Conservation (phyloP, 2,797 vertebrate genomes). For the Pseudochromis fuscus region DNA sequence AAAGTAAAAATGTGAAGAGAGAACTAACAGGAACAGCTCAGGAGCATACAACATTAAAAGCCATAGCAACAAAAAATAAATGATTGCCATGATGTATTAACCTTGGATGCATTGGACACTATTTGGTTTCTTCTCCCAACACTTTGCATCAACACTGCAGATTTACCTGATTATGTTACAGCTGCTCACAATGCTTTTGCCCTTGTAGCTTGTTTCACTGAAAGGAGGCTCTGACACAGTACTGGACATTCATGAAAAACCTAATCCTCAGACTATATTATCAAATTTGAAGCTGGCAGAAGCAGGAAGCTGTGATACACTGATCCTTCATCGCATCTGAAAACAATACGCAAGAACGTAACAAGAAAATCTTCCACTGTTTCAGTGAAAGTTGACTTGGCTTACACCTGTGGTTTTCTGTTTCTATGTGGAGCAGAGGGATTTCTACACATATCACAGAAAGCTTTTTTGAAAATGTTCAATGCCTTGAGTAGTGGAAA, state of each 20-base stretch:
- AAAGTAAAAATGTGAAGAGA: neutral
- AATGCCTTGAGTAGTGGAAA: neutral
- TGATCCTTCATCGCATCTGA: slow-evolving; percentile 40
- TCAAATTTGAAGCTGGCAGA: slow-evolving; percentile 40
- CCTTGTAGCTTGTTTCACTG: slow-evolving; percentile 43
- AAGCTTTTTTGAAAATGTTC: neutral
- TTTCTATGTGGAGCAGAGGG: neutral
- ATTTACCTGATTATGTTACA: slow-evolving; percentile 47
- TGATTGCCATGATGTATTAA: neutral
- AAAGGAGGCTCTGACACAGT: slow-evolving; percentile 39
- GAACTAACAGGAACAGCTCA: neutral
- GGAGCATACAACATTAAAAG: neutral
- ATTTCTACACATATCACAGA: neutral
- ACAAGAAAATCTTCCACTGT: slow-evolving; percentile 19
- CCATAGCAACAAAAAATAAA: neutral
- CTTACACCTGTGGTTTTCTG: neutral
- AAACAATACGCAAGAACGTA: slow-evolving; percentile 33
- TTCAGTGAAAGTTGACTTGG: neutral
- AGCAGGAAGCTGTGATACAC: slow-evolving; percentile 12
- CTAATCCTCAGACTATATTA: slow-evolving; percentile 39
- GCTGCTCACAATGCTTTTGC: slow-evolving; percentile 52
- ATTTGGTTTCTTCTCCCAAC: slow-evolving; percentile 12
- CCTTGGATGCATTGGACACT: too few relatives aligned
- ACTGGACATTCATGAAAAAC: slow-evolving; percentile 37
- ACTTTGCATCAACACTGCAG: slow-evolving; percentile 58